Percentiles rank a stretch among this genome's conserved stretches.
Evolutionary conservation across 2,113 vertebrate genomes (phyloP).

Genomic region (Ariopsis seemanni): DNA sequence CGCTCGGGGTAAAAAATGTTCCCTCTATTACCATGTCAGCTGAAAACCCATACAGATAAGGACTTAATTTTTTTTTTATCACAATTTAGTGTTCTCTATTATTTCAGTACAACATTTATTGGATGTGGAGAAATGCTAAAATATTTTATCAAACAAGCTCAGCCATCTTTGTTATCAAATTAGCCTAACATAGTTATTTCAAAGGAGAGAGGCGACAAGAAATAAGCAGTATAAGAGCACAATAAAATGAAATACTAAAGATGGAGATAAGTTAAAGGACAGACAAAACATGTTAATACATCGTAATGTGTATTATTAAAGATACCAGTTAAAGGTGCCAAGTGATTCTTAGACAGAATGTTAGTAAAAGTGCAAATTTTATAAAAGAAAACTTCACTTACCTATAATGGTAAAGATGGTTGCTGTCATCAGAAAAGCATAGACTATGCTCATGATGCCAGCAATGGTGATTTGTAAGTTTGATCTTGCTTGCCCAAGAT

Average conservation of each 20-base stretch:
- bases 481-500: constrained; percentile 53
- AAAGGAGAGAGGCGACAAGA: not conserved
- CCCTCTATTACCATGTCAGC: constrained; percentile 50
- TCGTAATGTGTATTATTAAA: not conserved
- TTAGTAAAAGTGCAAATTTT: not conserved
- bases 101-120: not conserved
- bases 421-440: constrained; percentile 71
- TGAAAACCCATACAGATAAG: not conserved
- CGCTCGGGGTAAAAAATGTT: constrained; percentile 68
- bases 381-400: constrained; percentile 42
- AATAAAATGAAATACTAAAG: not conserved
- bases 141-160: not conserved
- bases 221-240: not conserved
- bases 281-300: not conserved
- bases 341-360: not conserved
- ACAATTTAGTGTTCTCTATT: not conserved
- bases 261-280: not conserved
- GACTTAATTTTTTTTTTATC: not conserved
- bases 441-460: constrained; percentile 62
- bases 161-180: not conserved
- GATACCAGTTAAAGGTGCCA: not conserved
- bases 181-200: not conserved
- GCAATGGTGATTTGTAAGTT: constrained; percentile 68
- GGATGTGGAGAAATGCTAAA: not conserved
- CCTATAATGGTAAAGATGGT: constrained; percentile 64